Conservation (phyloP, 2,888 invertebrate genomes). For the Metallyticus violacea region DNA sequence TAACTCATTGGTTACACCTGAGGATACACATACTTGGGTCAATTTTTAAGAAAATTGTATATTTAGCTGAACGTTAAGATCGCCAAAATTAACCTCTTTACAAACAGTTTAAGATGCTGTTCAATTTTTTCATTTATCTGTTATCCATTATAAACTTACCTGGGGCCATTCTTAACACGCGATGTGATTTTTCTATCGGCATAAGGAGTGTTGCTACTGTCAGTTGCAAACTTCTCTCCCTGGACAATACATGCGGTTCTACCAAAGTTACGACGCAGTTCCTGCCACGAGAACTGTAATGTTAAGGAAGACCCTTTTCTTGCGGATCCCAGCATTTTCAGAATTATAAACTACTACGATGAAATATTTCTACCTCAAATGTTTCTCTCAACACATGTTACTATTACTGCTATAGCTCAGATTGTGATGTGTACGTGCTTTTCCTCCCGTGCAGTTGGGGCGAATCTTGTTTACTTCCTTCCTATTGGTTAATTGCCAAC, state of each 20-base stretch:
- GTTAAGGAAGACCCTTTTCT: not conserved
- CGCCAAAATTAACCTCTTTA: too few species aligned
- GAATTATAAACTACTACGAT: not conserved
- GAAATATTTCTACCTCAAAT: not conserved
- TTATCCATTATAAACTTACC: too few species aligned
- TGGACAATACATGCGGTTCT: not conserved
- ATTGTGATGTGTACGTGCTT: not conserved
- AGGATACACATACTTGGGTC: too few species aligned
- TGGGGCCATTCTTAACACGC: not conserved
- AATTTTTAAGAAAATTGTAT: too few species aligned
- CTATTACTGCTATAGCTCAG: not conserved
- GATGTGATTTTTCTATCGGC: not conserved
- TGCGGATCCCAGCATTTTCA: not conserved
- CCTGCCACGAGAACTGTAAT: not conserved
- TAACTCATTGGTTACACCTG: too few species aligned
- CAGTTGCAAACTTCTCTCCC: not conserved
- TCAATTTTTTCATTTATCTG: too few species aligned
- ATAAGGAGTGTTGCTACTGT: not conserved
- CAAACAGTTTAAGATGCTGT: too few species aligned
- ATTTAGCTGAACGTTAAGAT: too few species aligned
- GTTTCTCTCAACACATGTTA: not conserved
- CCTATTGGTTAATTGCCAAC: not conserved
- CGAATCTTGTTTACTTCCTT: not conserved
- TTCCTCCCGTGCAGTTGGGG: not conserved
- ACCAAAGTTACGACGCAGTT: not conserved